Conservation (phyloP, 1,140 invertebrate species). For the Dolichoris vasculosae region DNA sequence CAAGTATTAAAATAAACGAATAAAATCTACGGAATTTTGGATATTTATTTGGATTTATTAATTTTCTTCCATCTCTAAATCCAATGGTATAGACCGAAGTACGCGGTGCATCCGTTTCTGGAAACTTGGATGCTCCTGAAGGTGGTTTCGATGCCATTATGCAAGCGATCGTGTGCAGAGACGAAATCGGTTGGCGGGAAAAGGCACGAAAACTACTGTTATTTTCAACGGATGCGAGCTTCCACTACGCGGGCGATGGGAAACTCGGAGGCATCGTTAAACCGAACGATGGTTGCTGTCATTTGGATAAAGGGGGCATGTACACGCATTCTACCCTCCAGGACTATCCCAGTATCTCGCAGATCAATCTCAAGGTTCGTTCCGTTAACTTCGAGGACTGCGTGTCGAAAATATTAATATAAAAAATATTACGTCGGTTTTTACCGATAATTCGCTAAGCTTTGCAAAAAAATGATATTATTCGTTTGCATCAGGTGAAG, state of each 20-base stretch:
- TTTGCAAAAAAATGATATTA: too few species aligned
- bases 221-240: constrained; percentile 98
- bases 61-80: not conserved
- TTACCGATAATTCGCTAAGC: too few species aligned
- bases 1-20: too few species aligned
- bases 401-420: too few species aligned
- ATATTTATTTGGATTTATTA: too few species aligned
- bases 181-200: constrained; percentile 91
- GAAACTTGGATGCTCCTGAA: constrained; percentile 98
- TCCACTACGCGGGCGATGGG: constrained; percentile 97
- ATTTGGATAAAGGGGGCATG: constrained; percentile 81
- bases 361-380: constrained; percentile 84
- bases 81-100: constrained; percentile 79
- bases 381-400: not conserved
- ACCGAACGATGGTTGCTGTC: constrained; percentile 94
- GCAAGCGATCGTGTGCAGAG: constrained; percentile 95
- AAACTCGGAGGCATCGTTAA: constrained; percentile 93
- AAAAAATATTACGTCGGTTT: too few species aligned
- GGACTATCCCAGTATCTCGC: constrained; percentile 98
- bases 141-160: constrained; percentile 99
- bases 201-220: constrained; percentile 94
- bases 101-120: constrained; percentile 87
- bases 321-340: constrained; percentile 88
- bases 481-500: constrained; percentile 77
- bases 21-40: too few species aligned